Conservation (phyloP, 1,140 invertebrate species). For the Metopolophium dirhodum region DNA sequence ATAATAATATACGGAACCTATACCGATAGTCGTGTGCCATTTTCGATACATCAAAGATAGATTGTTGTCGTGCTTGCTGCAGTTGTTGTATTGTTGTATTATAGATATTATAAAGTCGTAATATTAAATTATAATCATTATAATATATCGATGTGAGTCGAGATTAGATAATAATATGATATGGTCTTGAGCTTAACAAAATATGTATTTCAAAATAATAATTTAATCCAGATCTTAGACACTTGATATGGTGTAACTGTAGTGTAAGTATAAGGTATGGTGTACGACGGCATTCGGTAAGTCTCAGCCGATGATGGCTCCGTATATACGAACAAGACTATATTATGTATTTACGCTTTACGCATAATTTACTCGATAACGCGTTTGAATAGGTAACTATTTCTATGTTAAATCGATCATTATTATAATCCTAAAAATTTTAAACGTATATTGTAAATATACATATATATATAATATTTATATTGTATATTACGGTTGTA, state of each 20-base stretch:
- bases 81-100: background rate
- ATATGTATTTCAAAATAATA: no score
- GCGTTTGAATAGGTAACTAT: background rate
- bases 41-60: background rate
- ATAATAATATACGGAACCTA: no score
- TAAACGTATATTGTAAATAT: background rate
- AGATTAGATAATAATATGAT: background rate
- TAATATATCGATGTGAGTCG: background rate
- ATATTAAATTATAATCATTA: background rate
- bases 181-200: background rate
- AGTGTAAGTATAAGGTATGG: no score
- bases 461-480: no score
- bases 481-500: background rate
- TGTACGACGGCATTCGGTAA: background rate
- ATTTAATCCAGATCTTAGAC: background rate
- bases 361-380: background rate
- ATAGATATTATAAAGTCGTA: background rate
- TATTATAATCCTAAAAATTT: background rate
- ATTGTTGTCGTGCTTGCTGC: background rate
- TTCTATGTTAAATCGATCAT: background rate
- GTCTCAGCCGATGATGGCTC: background rate
- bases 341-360: no score
- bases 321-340: background rate
- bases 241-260: background rate
- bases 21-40: background rate